These are phyloP conservation scores for Mimas tiliae DNA, from an alignment of 2,888 invertebrate genomes.

Conservation along the genomic window DNA sequence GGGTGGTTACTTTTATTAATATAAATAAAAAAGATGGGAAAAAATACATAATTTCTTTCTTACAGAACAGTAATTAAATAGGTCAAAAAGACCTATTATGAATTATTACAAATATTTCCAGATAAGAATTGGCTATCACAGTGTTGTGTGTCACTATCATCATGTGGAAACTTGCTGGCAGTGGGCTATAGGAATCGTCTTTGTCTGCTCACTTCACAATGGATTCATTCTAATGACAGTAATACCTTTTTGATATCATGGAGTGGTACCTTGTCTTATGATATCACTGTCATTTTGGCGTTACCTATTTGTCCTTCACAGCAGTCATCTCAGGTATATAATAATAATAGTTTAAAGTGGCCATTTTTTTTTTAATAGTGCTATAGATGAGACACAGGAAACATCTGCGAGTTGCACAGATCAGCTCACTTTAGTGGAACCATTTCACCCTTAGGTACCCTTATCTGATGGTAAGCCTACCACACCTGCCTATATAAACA, in stretches of 20 bases:
- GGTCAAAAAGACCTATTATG: too few species aligned
- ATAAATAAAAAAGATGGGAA: too few species aligned
- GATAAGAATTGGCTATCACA: conserved; percentile 75
- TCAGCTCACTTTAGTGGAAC: too few species aligned
- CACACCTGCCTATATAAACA: too few species aligned
- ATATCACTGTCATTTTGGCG: conserved; percentile 65
- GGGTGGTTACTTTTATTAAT: too few species aligned
- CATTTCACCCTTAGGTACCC: too few species aligned
- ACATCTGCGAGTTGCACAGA: too few species aligned
- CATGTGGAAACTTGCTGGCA: conserved; percentile 74
- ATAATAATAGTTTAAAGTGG: conserved; percentile 12
- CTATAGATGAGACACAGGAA: too few species aligned
- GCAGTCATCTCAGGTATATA: conserved; percentile 75
- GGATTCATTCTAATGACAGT: conserved; percentile 75
- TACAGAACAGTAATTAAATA: too few species aligned
- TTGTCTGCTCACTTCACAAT: conserved; percentile 73
- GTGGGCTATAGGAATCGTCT: conserved; percentile 71
- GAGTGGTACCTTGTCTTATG: conserved; percentile 75
- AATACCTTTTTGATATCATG: conserved; percentile 76
- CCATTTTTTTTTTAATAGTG: too few species aligned
- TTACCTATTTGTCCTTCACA: conserved; percentile 74
- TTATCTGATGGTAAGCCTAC: too few species aligned
- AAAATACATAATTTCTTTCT: too few species aligned
- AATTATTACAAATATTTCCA: conserved; percentile 43
- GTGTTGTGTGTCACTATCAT: conserved; percentile 72